Evolutionary conservation across 1,140 invertebrate genomes (phyloP).

Genomic region (Homalodisca vitripennis): DNA sequence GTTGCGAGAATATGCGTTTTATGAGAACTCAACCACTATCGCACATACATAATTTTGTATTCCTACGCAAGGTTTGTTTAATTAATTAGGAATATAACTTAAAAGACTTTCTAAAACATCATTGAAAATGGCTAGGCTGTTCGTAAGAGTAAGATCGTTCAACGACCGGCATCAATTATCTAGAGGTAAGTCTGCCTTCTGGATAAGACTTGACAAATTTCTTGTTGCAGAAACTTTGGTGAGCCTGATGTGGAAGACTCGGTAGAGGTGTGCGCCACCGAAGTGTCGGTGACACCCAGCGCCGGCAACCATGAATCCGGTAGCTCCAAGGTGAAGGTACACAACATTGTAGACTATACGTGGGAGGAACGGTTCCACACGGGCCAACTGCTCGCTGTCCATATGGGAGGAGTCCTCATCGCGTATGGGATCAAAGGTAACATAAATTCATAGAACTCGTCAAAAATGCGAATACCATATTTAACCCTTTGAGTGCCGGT

Average conservation of each 20-base stretch:
- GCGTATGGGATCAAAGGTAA: slow-evolving; percentile 89
- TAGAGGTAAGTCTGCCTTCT: not conserved
- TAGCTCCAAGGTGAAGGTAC: slow-evolving; percentile 86
- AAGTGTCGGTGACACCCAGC: slow-evolving; percentile 70
- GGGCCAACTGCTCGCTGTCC: slow-evolving; percentile 85
- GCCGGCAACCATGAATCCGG: slow-evolving; percentile 68
- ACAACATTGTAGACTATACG: slow-evolving; percentile 87
- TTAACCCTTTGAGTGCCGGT: too few relatives aligned
- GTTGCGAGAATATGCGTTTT: too few relatives aligned
- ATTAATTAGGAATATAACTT: too few relatives aligned
- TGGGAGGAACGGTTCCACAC: slow-evolving; percentile 87
- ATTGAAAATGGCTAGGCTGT: too few relatives aligned
- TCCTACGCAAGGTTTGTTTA: too few relatives aligned
- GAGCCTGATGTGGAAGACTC: slow-evolving; percentile 64
- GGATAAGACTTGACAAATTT: slow-evolving; percentile 1
- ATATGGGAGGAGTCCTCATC: slow-evolving; percentile 79
- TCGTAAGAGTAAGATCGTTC: too few relatives aligned
- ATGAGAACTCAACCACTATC: too few relatives aligned
- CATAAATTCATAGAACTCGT: too few relatives aligned
- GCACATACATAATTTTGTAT: too few relatives aligned
- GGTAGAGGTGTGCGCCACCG: slow-evolving; percentile 61
- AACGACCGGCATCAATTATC: too few relatives aligned
- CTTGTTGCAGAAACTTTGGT: slow-evolving; percentile 34
- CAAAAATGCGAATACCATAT: too few relatives aligned
- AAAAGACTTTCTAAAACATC: too few relatives aligned